Conservation (phyloP, 2,797 vertebrate species). For the Falco biarmicus region DNA sequence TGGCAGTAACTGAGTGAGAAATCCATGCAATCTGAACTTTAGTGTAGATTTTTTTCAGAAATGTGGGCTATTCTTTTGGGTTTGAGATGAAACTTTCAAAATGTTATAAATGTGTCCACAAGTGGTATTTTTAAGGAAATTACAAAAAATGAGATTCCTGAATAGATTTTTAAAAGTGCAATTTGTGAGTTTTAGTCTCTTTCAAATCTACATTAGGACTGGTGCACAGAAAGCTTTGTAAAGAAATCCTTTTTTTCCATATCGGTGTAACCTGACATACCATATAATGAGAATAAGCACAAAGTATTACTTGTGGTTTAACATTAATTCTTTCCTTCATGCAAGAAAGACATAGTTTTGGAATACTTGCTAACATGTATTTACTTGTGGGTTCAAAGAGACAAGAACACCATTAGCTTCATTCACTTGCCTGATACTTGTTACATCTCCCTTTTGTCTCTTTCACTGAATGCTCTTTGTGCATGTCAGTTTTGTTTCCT, state of each 20-base stretch:
- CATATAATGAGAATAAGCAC: conserved; percentile 54
- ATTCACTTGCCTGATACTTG: neutral
- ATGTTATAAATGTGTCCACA: neutral
- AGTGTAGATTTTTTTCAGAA: neutral
- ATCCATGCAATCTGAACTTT: accelerated
- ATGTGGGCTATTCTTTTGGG: neutral
- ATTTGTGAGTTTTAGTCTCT: conserved; percentile 18
- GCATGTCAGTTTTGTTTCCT: conserved; percentile 24
- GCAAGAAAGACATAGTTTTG: conserved; percentile 19
- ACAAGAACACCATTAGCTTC: neutral
- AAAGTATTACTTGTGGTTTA: conserved; percentile 71
- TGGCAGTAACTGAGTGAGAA: neutral
- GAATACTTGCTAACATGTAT: neutral
- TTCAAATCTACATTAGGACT: conserved; percentile 40
- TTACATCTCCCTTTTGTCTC: neutral
- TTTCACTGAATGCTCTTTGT: conserved; percentile 11
- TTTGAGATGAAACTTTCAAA: neutral
- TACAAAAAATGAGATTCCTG: neutral
- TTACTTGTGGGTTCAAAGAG: neutral
- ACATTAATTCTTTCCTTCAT: conserved; percentile 60
- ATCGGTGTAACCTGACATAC: conserved; percentile 53
- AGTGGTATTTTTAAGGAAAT: neutral
- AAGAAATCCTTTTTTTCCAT: conserved; percentile 58
- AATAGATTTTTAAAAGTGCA: neutral
- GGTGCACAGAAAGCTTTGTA: conserved; percentile 35